These are phyloP conservation scores for Andrena haemorrhoa DNA, from an alignment of 2,888 invertebrate genomes.

Conservation along the genomic window DNA sequence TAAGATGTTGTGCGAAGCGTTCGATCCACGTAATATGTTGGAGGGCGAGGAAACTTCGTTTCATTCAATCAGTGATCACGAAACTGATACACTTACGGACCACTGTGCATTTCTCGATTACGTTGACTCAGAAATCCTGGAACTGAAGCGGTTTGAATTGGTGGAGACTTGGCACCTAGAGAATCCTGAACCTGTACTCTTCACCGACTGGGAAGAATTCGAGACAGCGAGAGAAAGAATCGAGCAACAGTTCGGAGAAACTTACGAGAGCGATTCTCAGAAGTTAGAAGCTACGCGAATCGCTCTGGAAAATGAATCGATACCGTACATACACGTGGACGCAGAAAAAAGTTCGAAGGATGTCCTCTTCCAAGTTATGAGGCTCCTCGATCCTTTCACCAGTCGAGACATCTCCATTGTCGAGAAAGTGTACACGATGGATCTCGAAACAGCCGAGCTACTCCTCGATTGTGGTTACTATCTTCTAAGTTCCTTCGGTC, in stretches of 20 bases:
- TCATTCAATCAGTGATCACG: slow-evolving; percentile 29
- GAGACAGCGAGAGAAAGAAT: slow-evolving; percentile 84
- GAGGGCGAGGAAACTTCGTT: background rate
- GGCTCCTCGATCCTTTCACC: slow-evolving; percentile 81
- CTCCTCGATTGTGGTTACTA: slow-evolving; percentile 87
- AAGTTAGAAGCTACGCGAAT: slow-evolving; percentile 83
- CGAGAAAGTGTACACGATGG: slow-evolving; percentile 87
- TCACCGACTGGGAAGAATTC: slow-evolving; percentile 85
- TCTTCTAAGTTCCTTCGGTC: slow-evolving; percentile 88
- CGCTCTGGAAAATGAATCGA: slow-evolving; percentile 83
- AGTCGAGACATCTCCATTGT: slow-evolving; percentile 86
- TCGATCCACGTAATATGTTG: no score
- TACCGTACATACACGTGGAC: slow-evolving; percentile 85
- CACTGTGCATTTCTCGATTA: background rate
- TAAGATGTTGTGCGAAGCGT: slow-evolving; percentile 37
- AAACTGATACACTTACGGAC: background rate
- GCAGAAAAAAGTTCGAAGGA: slow-evolving; percentile 81
- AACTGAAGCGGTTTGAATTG: slow-evolving; percentile 80
- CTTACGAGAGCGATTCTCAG: slow-evolving; percentile 85
- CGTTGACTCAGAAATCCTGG: slow-evolving; percentile 79
- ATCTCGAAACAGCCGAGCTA: slow-evolving; percentile 86
- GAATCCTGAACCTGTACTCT: slow-evolving; percentile 84
- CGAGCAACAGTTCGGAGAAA: slow-evolving; percentile 84
- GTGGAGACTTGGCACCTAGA: slow-evolving; percentile 72
- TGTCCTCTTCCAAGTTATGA: slow-evolving; percentile 76